A percentile compares a stretch with the other conserved stretches of the same genome.
These are phyloP conservation scores for Deroplatys truncata DNA, from an alignment of 2,888 invertebrate genomes.

Conservation along the genomic window DNA sequence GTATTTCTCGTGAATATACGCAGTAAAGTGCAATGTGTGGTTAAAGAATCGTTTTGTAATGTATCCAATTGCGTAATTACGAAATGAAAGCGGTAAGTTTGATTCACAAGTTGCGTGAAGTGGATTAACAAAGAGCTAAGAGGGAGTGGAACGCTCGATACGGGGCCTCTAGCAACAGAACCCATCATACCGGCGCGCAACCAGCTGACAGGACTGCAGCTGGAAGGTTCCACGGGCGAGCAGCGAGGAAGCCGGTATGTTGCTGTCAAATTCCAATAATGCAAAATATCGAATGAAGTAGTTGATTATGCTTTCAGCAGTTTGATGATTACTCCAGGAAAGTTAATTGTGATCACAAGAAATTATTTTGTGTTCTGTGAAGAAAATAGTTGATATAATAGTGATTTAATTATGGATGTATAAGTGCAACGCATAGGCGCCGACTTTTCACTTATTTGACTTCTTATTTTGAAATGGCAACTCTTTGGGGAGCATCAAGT, in stretches of 20 bases:
- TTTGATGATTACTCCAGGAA: background rate
- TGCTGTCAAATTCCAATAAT: conserved; percentile 18
- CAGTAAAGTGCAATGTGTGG: background rate
- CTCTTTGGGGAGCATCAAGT: background rate
- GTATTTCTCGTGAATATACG: background rate
- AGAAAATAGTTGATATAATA: background rate
- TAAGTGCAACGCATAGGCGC: background rate
- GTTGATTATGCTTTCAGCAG: background rate
- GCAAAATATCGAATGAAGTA: background rate
- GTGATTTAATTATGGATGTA: background rate
- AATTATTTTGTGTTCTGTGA: background rate
- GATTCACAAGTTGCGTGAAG: background rate
- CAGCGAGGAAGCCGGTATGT: conserved; percentile 20
- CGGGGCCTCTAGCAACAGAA: conserved; percentile 25
- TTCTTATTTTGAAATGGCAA: background rate
- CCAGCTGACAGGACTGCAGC: conserved; percentile 24
- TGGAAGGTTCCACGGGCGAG: conserved; percentile 8
- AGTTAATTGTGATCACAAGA: background rate
- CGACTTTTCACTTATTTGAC: background rate
- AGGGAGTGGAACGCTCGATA: conserved; percentile 14
- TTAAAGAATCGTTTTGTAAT: background rate
- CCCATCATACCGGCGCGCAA: conserved; percentile 15
- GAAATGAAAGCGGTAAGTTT: background rate
- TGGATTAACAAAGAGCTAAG: conserved; percentile 16
- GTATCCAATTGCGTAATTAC: background rate